These are phyloP conservation scores for Danionella dracula DNA, from an alignment of 2,797 vertebrate genomes.

Conservation along the genomic window DNA sequence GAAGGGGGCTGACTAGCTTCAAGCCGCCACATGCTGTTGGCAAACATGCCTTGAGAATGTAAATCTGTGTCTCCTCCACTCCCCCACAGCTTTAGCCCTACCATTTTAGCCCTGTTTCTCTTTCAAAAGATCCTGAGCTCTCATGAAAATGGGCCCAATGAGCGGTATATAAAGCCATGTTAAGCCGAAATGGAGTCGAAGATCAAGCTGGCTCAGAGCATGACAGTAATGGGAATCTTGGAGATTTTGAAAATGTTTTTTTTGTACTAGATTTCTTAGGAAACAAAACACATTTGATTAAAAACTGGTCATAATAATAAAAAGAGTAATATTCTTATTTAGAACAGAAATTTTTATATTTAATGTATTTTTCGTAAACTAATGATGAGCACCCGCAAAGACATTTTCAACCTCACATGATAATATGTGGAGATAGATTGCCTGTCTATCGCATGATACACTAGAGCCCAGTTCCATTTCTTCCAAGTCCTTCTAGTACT, in stretches of 20 bases:
- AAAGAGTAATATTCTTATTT: too few relatives aligned
- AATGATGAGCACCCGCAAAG: too few relatives aligned
- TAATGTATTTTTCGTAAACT: too few relatives aligned
- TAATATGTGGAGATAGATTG: too few relatives aligned
- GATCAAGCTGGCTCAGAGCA: slow-evolving; percentile 13
- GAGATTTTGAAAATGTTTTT: background rate
- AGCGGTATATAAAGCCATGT: slow-evolving; percentile 1
- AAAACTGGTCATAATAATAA: too few relatives aligned
- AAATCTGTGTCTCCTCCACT: slow-evolving; percentile 31
- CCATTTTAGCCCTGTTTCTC: slow-evolving; percentile 5
- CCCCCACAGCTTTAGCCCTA: slow-evolving; percentile 7
- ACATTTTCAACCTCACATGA: too few relatives aligned
- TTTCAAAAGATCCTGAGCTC: background rate
- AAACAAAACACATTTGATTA: too few relatives aligned
- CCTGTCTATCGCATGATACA: too few relatives aligned
- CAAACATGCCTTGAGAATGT: slow-evolving; percentile 38
- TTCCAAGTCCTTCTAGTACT: too few relatives aligned
- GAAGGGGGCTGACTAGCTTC: slow-evolving; percentile 27
- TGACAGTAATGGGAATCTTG: background rate
- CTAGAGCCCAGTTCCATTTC: too few relatives aligned
- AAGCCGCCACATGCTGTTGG: slow-evolving; percentile 35
- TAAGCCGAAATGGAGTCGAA: slow-evolving; percentile 8
- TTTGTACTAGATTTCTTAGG: too few relatives aligned
- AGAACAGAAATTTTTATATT: too few relatives aligned
- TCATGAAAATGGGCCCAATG: background rate